These are phyloP conservation scores for Drosophila pseudoananassae DNA, from an alignment of 1,140 invertebrate species.

Conservation along the genomic window DNA sequence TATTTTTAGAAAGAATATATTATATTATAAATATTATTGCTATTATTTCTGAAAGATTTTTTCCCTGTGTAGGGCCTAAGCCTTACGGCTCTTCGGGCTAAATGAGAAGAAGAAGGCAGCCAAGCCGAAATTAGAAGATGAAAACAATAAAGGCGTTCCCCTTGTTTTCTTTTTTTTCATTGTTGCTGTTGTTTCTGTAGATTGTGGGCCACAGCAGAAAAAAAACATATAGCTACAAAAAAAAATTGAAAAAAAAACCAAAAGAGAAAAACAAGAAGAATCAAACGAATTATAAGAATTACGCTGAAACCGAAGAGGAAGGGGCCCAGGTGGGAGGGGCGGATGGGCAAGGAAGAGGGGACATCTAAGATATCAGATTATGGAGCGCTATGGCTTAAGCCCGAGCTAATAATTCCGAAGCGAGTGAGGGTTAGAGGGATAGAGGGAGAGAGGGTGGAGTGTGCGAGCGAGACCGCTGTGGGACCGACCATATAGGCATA, in stretches of 20 bases:
- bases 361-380: conserved; percentile 81
- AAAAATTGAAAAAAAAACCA: conserved; percentile 11
- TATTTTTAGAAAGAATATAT: too few species aligned
- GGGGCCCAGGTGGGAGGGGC: neutral
- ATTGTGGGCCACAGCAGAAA: conserved; percentile 48
- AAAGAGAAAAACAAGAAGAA: conserved; percentile 41
- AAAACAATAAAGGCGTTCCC: conserved; percentile 63
- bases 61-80: conserved; percentile 32
- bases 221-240: conserved; percentile 15
- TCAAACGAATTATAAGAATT: conserved; percentile 77
- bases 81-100: neutral
- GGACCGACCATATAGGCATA: conserved; percentile 73
- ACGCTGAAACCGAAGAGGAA: conserved; percentile 61
- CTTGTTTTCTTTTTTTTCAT: conserved; percentile 6
- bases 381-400: conserved; percentile 60
- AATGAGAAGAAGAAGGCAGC: conserved; percentile 28
- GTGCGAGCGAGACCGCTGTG: conserved; percentile 30
- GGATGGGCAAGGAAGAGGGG: conserved; percentile 9
- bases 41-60: conserved; percentile 11
- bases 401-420: conserved; percentile 71
- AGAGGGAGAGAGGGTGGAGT: neutral
- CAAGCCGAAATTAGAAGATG: conserved; percentile 57
- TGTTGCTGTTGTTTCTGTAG: conserved; percentile 36
- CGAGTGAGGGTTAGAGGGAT: neutral
- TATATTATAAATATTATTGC: neutral